Evolutionary conservation across 2,113 vertebrate genomes (phyloP), one percentile per base, ranked within the genome.

Genomic region (Cariama cristata): DNA sequence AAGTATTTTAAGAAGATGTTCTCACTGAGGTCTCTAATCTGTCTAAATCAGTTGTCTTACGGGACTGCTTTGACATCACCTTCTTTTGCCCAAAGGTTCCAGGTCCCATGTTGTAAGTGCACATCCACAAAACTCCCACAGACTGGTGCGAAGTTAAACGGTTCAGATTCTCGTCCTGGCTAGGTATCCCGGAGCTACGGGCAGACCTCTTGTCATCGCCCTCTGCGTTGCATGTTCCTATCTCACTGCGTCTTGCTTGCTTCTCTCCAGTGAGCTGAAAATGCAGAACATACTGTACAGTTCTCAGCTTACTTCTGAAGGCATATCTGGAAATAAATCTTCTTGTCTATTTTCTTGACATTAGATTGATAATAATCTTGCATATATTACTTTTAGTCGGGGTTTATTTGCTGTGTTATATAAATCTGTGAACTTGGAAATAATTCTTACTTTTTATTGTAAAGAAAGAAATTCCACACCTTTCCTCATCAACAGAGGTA

Each of bases 101-200:
- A 20, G 33, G 12, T 42, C 35, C 44, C 8, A 1, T 19, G 26
- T 7, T 90, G 68, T 50, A 23, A 47, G 26, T 19, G 50, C 59
- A 16, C 38, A 24, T 53, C 42, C 83, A n/a, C 47, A 42, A 4
- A 35, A 2, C 17, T 35, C 22, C 30, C 2, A 4, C 60, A 32
- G 63, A 0, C 9, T 16, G 58, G 4, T 28, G 50, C 0, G 0
- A 16, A 19, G 42, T 28, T 13, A 11, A 19, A 3, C 2, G 2
- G 44, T 8, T 53, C 33, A n/a, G 62, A 26, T 40, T 59, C 66
- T 74, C 5, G 0, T 56, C 2, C 81, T 79, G 81, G 23, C 30
- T 64, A 11, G 12, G 1, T 9, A 3, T 6, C 49, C 38, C 79
- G 18, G 62, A n/a, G 40, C 55, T 69, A 7, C 3, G 67, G 72